These are phyloP conservation scores for Sicus ferrugineus DNA, from an alignment of 2,888 invertebrate species.

Conservation along the genomic window DNA sequence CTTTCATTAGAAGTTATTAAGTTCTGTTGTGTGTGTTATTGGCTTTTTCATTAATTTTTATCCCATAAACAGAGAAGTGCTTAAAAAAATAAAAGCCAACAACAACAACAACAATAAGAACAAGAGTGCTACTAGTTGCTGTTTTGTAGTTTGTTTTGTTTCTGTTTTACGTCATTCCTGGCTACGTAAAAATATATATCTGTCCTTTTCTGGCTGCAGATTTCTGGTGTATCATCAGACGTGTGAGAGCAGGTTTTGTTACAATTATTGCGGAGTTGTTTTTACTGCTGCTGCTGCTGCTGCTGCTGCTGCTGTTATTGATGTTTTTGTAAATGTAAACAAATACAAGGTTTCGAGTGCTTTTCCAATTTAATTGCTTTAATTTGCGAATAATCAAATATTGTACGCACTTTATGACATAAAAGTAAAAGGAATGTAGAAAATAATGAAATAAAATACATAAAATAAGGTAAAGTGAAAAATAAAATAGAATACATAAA, in stretches of 20 bases:
- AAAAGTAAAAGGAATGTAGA: too few species aligned
- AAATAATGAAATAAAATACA: too few species aligned
- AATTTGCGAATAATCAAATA: too few species aligned
- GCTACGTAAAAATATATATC: not conserved
- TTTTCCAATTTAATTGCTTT: not conserved
- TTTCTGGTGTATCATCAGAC: not conserved
- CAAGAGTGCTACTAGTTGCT: not conserved
- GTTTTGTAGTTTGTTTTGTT: not conserved
- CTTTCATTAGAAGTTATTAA: not conserved
- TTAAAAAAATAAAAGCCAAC: too few species aligned
- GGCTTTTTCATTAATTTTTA: not conserved
- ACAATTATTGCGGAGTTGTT: not conserved
- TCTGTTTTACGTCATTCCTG: not conserved
- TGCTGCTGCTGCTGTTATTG: not conserved
- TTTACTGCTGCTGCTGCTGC: not conserved
- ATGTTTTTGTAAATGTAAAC: constrained; percentile 12
- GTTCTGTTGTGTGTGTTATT: not conserved
- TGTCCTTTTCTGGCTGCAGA: not conserved
- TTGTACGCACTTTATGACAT: too few species aligned
- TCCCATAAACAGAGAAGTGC: not conserved
- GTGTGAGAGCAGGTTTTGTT: too few species aligned
- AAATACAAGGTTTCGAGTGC: constrained; percentile 20
- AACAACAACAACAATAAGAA: not conserved
- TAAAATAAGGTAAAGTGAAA: too few species aligned
- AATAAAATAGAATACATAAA: too few species aligned